Evolutionary conservation across 35 echinoderm and acorn worm species (phyloP), one percentile per base, ranked within the genome.

Genomic region (Heliocidaris tuberculata): DNA sequence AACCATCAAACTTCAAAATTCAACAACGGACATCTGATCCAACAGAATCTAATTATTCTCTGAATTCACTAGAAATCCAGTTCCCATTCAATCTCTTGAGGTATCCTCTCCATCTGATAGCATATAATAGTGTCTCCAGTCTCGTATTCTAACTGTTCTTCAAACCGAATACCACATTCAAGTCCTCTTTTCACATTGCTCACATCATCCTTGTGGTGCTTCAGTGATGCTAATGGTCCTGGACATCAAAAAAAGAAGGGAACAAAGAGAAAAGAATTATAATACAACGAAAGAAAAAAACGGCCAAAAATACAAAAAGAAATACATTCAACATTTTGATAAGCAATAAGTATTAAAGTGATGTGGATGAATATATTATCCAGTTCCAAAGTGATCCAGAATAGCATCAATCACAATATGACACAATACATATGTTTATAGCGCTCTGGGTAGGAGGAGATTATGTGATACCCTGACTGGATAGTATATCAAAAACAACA

Each of bases 131-230:
- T 95, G 94, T 99, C 98, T 49, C 98, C 98, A 6, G 89, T 48
- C 86, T 94, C 48, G 49, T 95, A 96, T 8, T 97, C 96, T 24
- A 99, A n/a, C 29, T 59, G 35, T 50, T 99, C 95, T 85, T 97
- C 94, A 85, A 99, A 99, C 35, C 93, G 65, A n/a, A 99, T 9
- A n/a, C 98, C 98, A 65, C 98, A 99, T 60, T 99, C 97, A 96
- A 97, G 96, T 31, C 95, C 98, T 59, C 97, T 97, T 21, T 95
- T 97, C 30, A 99, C 97, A 29, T 59, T 65, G 21, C n/a, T 95
- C 3, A 97, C 97, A 95, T 97, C 95, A 50, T 99, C 98, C 88
- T 99, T 97, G 19, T 96, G 94, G 86, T 99, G 98, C 85, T 99
- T 99, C 60, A 99, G 86, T 8, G 98, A 97, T 60, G 96, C 95